These are phyloP conservation scores for Dicrostonyx torquatus DNA, from an alignment of 2,797 vertebrate species.

Conservation along the genomic window DNA sequence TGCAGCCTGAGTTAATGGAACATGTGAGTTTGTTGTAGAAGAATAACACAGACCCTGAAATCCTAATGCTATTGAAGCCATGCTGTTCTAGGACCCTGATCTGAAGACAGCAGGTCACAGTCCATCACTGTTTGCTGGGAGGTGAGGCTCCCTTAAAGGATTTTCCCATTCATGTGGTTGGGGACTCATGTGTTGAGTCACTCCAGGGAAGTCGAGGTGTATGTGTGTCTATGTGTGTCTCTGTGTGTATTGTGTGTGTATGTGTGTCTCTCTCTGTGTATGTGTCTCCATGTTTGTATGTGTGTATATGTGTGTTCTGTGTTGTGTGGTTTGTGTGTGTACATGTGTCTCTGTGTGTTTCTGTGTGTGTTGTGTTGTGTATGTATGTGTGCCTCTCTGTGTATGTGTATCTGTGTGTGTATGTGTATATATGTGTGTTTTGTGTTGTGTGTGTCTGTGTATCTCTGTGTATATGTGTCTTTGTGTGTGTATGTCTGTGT, in stretches of 20 bases:
- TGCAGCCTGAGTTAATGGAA: not conserved
- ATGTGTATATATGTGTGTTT: not conserved
- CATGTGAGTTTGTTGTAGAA: not conserved
- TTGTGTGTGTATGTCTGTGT: not conserved
- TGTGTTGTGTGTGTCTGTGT: not conserved
- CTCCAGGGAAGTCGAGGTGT: not conserved
- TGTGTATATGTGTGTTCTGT: not conserved
- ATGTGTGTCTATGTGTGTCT: not conserved
- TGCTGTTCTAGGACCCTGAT: not conserved
- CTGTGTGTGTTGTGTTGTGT: no score
- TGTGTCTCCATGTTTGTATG: not conserved
- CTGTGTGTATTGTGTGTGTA: not conserved
- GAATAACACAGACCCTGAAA: not conserved
- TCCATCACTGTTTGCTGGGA: not conserved
- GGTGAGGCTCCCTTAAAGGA: not conserved
- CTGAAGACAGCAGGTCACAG: not conserved
- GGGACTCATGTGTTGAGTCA: not conserved
- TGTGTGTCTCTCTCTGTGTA: not conserved
- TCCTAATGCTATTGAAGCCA: not conserved
- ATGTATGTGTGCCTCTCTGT: no score
- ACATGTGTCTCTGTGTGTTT: not conserved
- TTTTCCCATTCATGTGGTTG: not conserved
- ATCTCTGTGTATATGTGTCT: not conserved
- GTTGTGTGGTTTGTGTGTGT: not conserved
- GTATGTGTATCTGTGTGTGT: no score